Evolutionary conservation across 2,888 invertebrate genomes (phyloP).

Genomic region (Smittia aterrima): DNA sequence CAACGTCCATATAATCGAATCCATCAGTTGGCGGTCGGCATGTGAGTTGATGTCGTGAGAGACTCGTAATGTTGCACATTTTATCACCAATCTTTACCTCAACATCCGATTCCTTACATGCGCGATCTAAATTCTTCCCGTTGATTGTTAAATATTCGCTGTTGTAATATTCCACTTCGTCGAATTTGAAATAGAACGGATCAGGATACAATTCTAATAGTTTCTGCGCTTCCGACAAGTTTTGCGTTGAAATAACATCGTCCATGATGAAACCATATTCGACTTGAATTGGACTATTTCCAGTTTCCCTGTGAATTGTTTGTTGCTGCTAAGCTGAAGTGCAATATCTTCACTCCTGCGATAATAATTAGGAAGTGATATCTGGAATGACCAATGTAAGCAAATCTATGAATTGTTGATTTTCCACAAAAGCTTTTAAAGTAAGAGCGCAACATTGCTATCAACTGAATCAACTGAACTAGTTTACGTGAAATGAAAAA

Average conservation of each 20-base stretch:
- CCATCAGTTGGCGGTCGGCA: constrained; percentile 88
- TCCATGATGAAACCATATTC: constrained; percentile 97
- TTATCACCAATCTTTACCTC: constrained; percentile 84
- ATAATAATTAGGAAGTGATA: background rate
- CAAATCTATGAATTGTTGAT: too few relatives aligned
- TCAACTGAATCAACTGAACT: too few relatives aligned
- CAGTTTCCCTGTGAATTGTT: background rate
- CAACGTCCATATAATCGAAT: constrained; percentile 66
- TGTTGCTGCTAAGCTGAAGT: background rate
- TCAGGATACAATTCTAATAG: constrained; percentile 85
- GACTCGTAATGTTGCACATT: constrained; percentile 90
- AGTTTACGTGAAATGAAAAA: too few relatives aligned
- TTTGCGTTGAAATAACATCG: constrained; percentile 80
- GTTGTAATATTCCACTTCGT: constrained; percentile 89
- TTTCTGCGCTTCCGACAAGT: constrained; percentile 60
- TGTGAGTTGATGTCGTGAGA: constrained; percentile 87
- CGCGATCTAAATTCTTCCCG: constrained; percentile 84
- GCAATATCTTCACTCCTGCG: background rate
- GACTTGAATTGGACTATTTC: constrained; percentile 71
- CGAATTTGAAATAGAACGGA: constrained; percentile 84
- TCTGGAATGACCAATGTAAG: too few relatives aligned
- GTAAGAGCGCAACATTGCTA: too few relatives aligned
- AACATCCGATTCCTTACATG: constrained; percentile 86
- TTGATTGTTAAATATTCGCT: constrained; percentile 93
- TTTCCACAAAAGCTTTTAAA: too few relatives aligned